Conservation (phyloP, 2,113 vertebrate species). For the Cephalophus harveyi region DNA sequence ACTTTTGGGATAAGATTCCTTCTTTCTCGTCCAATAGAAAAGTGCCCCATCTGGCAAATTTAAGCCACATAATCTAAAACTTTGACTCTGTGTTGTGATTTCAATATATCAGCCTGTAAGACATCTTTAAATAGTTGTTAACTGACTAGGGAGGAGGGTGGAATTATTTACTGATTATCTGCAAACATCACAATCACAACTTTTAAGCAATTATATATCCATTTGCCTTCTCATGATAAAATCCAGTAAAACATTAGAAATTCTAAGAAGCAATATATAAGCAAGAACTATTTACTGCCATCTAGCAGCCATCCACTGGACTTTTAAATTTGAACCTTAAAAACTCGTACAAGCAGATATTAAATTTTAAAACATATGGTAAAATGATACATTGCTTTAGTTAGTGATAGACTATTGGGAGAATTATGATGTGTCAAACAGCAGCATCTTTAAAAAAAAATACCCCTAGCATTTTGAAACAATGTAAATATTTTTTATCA, state of each 20-base stretch:
- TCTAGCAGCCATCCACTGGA: background rate
- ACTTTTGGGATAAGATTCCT: background rate
- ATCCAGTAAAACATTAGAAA: constrained; percentile 7
- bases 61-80: background rate
- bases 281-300: constrained; percentile 25
- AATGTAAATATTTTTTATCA: background rate
- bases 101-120: background rate
- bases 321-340: constrained; percentile 12
- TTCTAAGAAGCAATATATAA: constrained; percentile 41
- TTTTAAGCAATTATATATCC: background rate
- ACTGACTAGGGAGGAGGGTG: background rate
- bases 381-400: background rate
- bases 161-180: background rate
- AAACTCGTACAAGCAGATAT: background rate
- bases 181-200: background rate
- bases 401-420: background rate
- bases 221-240: constrained; percentile 29
- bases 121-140: constrained; percentile 3
- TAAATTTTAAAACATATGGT: background rate
- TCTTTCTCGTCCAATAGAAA: background rate
- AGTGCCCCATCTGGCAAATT: background rate
- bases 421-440: background rate
- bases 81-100: background rate
- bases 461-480: background rate
- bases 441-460: background rate